phyloP scores from a whole-genome alignment of 1,140 invertebrate genomes.

The Microplitis mediator region DNA sequence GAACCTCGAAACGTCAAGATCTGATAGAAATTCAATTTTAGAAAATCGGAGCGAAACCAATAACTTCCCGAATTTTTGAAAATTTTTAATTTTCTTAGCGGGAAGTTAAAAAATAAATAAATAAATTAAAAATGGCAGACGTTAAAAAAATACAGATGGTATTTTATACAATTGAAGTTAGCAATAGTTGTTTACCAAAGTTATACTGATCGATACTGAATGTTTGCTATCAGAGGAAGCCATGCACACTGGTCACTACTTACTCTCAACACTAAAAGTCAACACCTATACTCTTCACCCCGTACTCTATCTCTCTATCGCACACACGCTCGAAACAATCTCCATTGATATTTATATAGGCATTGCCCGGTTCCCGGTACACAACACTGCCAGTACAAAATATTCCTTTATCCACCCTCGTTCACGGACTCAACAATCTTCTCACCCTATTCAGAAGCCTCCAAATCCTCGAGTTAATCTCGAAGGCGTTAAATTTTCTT shows the following conservation, averaged over 20 bases:
- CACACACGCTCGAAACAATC: neutral
- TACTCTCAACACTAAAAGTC: constrained; percentile 59
- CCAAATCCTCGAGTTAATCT: neutral
- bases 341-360: too few relatives aligned
- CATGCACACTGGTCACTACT: constrained; percentile 58
- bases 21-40: too few relatives aligned
- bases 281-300: constrained; percentile 49
- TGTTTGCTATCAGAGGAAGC: constrained; percentile 61
- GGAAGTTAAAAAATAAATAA: too few relatives aligned
- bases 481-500: neutral
- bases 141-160: constrained; percentile 13
- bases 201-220: constrained; percentile 62
- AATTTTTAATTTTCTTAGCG: too few relatives aligned
- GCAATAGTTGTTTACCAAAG: constrained; percentile 63
- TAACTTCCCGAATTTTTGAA: too few relatives aligned
- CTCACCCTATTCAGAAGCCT: too few relatives aligned
- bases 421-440: too few relatives aligned
- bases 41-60: too few relatives aligned
- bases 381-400: too few relatives aligned
- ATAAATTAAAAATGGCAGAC: constrained; percentile 21
- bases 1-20: too few relatives aligned
- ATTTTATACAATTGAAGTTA: constrained; percentile 54
- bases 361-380: too few relatives aligned
- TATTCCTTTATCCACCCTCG: too few relatives aligned
- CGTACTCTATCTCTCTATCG: constrained; percentile 20